Percentiles rank a stretch among this genome's conserved stretches.
phyloP scores from a whole-genome alignment of 2,113 vertebrate genomes.

The Bos indicus region DNA sequence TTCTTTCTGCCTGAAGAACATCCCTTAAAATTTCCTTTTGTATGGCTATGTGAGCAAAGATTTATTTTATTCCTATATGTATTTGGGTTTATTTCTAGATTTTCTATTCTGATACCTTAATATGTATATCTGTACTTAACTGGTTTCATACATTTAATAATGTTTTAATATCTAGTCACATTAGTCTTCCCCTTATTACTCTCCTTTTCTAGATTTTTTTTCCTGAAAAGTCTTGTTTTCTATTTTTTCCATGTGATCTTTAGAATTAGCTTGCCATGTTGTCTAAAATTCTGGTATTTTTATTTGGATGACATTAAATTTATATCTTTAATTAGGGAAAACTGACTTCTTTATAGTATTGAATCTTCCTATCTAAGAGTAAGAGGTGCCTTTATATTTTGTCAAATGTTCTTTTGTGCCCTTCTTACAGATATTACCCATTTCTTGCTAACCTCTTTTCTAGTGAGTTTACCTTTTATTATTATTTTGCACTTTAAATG shows the following conservation, averaged over 20 bases:
- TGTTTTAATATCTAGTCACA: not conserved
- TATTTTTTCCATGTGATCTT: not conserved
- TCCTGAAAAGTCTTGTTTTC: not conserved
- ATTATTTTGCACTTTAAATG: not conserved
- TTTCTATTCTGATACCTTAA: not conserved
- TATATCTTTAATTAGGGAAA: not conserved
- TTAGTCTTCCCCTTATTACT: not conserved
- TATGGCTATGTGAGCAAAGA: not conserved
- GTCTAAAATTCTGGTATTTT: not conserved
- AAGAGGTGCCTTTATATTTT: not conserved
- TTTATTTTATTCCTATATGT: not conserved
- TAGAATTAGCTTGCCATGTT: not conserved
- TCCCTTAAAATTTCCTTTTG: not conserved
- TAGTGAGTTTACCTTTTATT: not conserved
- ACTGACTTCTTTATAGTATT: not conserved
- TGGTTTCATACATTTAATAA: not conserved
- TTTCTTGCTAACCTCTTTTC: not conserved
- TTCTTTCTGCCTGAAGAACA: not conserved
- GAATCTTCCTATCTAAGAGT: not conserved
- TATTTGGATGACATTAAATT: conserved; percentile 14
- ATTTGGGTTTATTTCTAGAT: not conserved
- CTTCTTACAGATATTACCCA: not conserved
- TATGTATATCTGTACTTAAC: not conserved
- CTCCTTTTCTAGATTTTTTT: not conserved
- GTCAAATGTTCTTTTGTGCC: not conserved